phyloP scores from a whole-genome alignment of 2,797 vertebrate genomes.

The Etheostoma nigrum region DNA sequence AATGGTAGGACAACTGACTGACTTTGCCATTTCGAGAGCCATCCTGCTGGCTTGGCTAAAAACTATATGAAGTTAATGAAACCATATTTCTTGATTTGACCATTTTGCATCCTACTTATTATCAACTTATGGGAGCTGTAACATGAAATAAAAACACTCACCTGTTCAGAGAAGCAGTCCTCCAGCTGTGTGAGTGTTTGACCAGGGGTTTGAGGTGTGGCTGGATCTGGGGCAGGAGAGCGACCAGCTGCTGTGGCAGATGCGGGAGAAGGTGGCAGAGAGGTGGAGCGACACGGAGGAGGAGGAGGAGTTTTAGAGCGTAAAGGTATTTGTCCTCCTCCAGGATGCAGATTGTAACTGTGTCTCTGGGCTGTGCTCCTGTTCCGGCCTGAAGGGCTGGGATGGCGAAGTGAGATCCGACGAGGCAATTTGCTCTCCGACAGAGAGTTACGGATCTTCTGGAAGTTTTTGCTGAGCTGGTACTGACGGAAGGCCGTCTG shows the following conservation, averaged over 20 bases:
- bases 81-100: not conserved
- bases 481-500: conserved; percentile 99
- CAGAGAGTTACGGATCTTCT: conserved; percentile 97
- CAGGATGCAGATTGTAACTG: conserved; percentile 79
- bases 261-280: conserved; percentile 88
- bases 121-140: not conserved
- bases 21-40: not conserved
- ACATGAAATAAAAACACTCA: conserved; percentile 48
- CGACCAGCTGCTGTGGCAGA: conserved; percentile 48
- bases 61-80: not conserved
- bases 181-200: conserved; percentile 95
- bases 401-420: conserved; percentile 94
- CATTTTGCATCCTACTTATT: not conserved
- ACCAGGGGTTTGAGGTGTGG: conserved; percentile 81
- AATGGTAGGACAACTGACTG: not conserved
- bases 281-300: conserved; percentile 89
- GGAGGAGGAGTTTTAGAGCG: conserved; percentile 85
- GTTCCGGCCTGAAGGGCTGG: conserved; percentile 78
- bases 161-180: conserved; percentile 96
- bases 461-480: conserved; percentile 99
- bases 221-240: conserved; percentile 53
- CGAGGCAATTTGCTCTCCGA: conserved; percentile 95
- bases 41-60: not conserved
- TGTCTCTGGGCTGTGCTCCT: conserved; percentile 78
- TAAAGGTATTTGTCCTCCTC: conserved; percentile 82